phyloP scores from a whole-genome alignment of 2,113 vertebrate genomes.

The Malurus alboscapulatus region DNA sequence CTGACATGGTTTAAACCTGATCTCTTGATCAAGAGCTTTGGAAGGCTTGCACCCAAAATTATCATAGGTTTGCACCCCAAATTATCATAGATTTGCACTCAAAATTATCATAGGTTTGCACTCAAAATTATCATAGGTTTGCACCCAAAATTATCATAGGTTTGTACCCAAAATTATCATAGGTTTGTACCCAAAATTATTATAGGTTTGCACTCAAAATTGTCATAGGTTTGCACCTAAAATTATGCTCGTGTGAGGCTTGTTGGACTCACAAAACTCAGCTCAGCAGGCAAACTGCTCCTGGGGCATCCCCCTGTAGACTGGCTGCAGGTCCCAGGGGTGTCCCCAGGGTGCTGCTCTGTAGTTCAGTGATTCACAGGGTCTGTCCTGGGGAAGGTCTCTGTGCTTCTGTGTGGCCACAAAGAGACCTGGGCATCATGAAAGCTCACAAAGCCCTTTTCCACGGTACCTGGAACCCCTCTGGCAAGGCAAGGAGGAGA shows the following conservation, averaged over 20 bases:
- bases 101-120: background rate
- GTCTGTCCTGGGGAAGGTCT: background rate
- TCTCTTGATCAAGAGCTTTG: background rate
- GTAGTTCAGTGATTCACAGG: rapidly evolving
- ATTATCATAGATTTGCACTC: background rate
- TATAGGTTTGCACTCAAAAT: background rate
- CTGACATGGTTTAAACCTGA: background rate
- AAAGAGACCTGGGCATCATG: background rate
- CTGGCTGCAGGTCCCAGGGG: background rate
- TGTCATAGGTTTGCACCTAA: background rate
- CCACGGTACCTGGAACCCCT: rapidly evolving
- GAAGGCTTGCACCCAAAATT: background rate
- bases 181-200: background rate
- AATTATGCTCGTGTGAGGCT: background rate
- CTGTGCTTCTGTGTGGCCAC: background rate
- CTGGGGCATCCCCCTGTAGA: background rate
- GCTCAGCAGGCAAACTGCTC: background rate
- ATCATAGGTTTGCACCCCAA: background rate
- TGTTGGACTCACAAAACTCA: background rate
- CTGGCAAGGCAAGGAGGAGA: background rate
- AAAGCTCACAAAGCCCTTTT: background rate
- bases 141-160: background rate
- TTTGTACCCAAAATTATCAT: background rate
- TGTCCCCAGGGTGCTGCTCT: background rate
- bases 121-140: background rate